Evolutionary conservation across 2,113 vertebrate species (phyloP).

Genomic region (Xenopus borealis): DNA sequence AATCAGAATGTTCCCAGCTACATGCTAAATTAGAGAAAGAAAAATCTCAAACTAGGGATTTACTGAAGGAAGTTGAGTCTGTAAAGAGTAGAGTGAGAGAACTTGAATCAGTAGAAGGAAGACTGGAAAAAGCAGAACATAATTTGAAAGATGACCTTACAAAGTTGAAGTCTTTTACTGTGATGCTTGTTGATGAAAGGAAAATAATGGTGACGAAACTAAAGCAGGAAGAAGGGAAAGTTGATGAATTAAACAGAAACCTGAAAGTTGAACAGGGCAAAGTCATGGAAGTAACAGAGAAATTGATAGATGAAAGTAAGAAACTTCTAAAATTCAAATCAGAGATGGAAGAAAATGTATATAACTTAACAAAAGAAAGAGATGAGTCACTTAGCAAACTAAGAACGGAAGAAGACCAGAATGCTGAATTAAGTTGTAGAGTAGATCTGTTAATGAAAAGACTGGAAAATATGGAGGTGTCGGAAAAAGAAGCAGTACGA

Average conservation of each 20-base stretch:
- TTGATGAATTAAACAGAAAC: constrained; percentile 75
- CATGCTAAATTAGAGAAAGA: constrained; percentile 83
- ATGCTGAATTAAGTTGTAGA: constrained; percentile 69
- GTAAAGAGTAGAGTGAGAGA: constrained; percentile 82
- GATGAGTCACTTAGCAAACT: constrained; percentile 76
- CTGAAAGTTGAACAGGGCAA: constrained; percentile 86
- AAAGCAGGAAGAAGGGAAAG: constrained; percentile 85
- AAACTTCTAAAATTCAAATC: constrained; percentile 88
- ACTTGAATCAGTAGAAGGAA: constrained; percentile 76
- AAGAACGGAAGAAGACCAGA: constrained; percentile 79
- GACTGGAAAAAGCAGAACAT: constrained; percentile 79
- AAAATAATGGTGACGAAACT: constrained; percentile 88
- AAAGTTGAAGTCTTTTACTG: constrained; percentile 90
- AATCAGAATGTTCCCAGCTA: constrained; percentile 79
- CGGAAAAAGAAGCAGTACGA: constrained; percentile 69
- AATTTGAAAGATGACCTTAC: constrained; percentile 86
- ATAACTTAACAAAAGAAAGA: constrained; percentile 73
- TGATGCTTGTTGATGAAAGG: constrained; percentile 88
- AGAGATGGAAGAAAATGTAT: constrained; percentile 86
- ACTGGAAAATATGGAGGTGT: constrained; percentile 76
- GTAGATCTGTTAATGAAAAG: constrained; percentile 74
- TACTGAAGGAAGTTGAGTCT: constrained; percentile 78
- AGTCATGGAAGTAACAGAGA: constrained; percentile 92
- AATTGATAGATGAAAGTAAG: constrained; percentile 95
- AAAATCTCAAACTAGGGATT: constrained; percentile 76